Conservation (phyloP, 2,113 vertebrate genomes). For the Larimichthys crocea region DNA sequence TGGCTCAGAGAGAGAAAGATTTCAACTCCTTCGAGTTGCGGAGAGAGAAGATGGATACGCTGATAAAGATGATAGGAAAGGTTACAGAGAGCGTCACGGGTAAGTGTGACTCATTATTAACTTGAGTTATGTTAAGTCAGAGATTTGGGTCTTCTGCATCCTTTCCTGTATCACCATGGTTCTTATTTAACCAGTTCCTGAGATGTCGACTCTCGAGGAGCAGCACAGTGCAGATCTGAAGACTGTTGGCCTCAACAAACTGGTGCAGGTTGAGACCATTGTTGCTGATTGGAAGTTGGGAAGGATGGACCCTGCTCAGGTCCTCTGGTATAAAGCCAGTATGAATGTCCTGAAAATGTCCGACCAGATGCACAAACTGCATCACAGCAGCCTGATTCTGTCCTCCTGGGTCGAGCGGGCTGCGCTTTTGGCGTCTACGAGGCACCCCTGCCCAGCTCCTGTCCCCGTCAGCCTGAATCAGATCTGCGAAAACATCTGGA, state of each 20-base stretch:
- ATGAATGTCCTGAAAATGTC: slow-evolving; percentile 64
- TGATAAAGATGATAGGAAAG: slow-evolving; percentile 83
- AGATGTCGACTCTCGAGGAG: slow-evolving; percentile 68
- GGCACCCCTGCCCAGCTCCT: fast-evolving
- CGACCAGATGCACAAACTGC: slow-evolving; percentile 71
- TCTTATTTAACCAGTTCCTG: slow-evolving; percentile 68
- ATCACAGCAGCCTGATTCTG: slow-evolving; percentile 77
- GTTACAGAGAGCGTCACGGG: slow-evolving; percentile 78
- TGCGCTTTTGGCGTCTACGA: not conserved
- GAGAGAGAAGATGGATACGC: slow-evolving; percentile 62
- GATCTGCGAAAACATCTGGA: slow-evolving; percentile 72
- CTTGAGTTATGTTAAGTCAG: not conserved
- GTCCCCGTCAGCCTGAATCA: slow-evolving; percentile 53
- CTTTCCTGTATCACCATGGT: not conserved
- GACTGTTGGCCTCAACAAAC: slow-evolving; percentile 54
- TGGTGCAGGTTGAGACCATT: slow-evolving; percentile 68
- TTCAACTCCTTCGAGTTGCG: slow-evolving; percentile 42
- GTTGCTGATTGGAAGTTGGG: slow-evolving; percentile 28
- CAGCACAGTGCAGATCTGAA: slow-evolving; percentile 65
- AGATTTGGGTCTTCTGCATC: too few species aligned
- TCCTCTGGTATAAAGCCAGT: slow-evolving; percentile 68
- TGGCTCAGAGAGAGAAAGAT: slow-evolving; percentile 77
- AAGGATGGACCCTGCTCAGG: not conserved
- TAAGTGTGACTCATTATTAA: slow-evolving; percentile 24
- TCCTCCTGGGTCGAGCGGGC: slow-evolving; percentile 69